Evolutionary conservation across 2,888 invertebrate genomes (phyloP), one percentile per base, ranked within the genome.

Genomic region (Allacma fusca): DNA sequence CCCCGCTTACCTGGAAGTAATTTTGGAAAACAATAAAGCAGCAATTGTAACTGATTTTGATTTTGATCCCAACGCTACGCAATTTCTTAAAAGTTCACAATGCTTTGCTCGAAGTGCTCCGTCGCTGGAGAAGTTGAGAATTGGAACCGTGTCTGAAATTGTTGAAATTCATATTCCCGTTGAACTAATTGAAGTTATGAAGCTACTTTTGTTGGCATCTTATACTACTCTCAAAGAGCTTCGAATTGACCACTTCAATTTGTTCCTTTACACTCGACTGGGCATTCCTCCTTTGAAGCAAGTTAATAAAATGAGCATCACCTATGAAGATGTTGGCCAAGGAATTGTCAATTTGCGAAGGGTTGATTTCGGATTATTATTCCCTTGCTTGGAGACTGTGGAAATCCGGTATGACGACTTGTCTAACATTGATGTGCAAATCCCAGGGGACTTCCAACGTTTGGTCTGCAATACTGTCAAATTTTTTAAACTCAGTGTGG

Each of bases 181-280:
- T 2, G 26, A 24, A 24, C 26, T 62, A 2, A 16, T 26, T 23
- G 62, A 62, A 62, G 23, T 62, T 9, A 62, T 26, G 23, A 62
- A 62, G 26, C 26, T 62, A 9, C 16, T 62, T 2, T 24, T 62
- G 9, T 24, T 24, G 9, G 21, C 7, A 12, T 19, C 19, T 24
- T 23, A 24, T 24, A 26, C 9, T 9, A 24, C 24, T 24, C 62
- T 62, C 2, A 26, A 24, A 23, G 62, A 62, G 16, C 26, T 62
- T 24, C 23, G 26, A 62, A 62, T 62, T 13, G 62, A 62, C 16
- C 62, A 62, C n/a, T 62, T 62, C n/a, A 62, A 62, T 62, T 62
- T 62, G 62, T 62, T 19, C 16, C n/a, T 62, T 12, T 62, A 62
- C 24, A 23, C 62, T 24, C 62, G 26, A 2, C 23, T 62, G 62